Percentiles rank a stretch among this genome's conserved stretches.
Conservation (phyloP, 1,140 invertebrate species). For the Aphelinus atriplicis region DNA sequence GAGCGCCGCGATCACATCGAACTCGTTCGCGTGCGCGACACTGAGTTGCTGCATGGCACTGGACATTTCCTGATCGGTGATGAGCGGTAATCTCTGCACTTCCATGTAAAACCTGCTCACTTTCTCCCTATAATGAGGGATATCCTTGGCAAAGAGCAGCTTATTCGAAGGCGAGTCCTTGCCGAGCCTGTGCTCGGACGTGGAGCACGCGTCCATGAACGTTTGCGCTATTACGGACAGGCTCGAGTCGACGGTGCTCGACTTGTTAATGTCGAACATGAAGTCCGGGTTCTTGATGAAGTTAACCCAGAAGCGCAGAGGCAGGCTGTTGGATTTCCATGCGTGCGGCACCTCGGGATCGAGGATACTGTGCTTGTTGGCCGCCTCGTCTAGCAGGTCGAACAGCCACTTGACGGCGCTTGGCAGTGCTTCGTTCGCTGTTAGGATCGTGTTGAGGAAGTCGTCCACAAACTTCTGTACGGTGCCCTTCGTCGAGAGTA, state of each 20-base stretch:
- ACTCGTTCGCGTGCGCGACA: conserved; percentile 85
- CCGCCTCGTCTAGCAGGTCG: conserved; percentile 92
- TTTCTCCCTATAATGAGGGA: conserved; percentile 88
- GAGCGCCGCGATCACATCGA: conserved; percentile 88
- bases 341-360: conserved; percentile 93
- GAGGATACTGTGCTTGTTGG: conserved; percentile 82
- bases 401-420: conserved; percentile 96
- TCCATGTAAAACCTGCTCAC: conserved; percentile 89
- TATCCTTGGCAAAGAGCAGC: conserved; percentile 93
- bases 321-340: conserved; percentile 96
- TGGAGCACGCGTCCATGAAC: conserved; percentile 95
- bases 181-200: conserved; percentile 86
- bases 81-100: conserved; percentile 84
- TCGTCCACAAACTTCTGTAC: conserved; percentile 97
- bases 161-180: conserved; percentile 97
- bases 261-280: conserved; percentile 96
- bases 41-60: conserved; percentile 92
- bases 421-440: conserved; percentile 88
- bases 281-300: conserved; percentile 98
- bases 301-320: conserved; percentile 95
- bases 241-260: conserved; percentile 89
- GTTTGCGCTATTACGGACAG: conserved; percentile 95
- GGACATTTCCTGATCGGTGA: conserved; percentile 92
- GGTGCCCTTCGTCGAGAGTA: conserved; percentile 94
- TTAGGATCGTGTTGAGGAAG: conserved; percentile 89